Evolutionary conservation across 2,113 vertebrate species (phyloP), one percentile per base, ranked within the genome.

Genomic region (Fukomys damarensis): DNA sequence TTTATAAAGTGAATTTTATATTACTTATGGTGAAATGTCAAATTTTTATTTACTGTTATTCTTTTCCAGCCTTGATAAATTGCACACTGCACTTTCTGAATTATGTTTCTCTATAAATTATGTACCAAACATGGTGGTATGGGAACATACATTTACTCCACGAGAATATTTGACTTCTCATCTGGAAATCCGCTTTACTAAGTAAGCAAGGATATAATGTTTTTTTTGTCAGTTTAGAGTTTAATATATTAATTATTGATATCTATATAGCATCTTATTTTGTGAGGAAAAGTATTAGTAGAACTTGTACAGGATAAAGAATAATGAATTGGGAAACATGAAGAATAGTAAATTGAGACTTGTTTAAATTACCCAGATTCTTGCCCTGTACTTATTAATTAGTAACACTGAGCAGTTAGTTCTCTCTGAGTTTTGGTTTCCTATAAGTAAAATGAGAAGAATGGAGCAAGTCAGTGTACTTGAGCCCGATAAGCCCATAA

Each of bases 51-150:
- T 96, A 61, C 0, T 98, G 11, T 66, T 86, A 41, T 89, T 95
- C 98, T 52, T 72, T 96, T 93, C 86, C 98, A 99, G 99, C 98
- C 98, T 99, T 98, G 99, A 99, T 98, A 99, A 99, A 98, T 99
- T 99, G 97, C 99, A 99, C 99, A 99, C 99, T 59, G 99, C 99
- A 63, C 99, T 99, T 98, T 99, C 99, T 61, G 99, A 99, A 95
- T 99, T 99, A 98, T 99, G 99, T 98, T 99, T 99, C 98, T 99
- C 99, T 97, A 99, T 99, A 99, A 99, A 99, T 98, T 99, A 99
- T 0, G 99, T 99, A 90, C 99, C 99, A 49, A 99, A 99, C 98
- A 99, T 99, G 99, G 98, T 99, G 72, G 99, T 99, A 81, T 99
- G 99, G 99, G 99, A 99, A 35, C 99, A 99, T 98, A 99, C 99